phyloP scores from a whole-genome alignment of 2,797 vertebrate genomes.

The Paramormyrops hopkinsi region DNA sequence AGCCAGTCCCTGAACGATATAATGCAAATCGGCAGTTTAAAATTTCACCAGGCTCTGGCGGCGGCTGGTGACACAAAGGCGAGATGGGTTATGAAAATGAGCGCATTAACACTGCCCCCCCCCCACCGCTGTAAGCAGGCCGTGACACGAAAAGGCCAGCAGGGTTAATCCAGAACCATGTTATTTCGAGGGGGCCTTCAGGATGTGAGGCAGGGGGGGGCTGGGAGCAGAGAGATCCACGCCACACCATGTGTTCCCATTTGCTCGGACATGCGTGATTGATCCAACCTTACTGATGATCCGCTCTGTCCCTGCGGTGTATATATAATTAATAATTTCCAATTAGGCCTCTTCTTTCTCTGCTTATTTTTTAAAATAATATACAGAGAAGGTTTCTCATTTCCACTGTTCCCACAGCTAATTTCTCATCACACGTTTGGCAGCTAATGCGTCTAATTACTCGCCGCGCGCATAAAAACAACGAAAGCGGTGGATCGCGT shows the following conservation, averaged over 20 bases:
- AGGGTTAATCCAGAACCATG: constrained; percentile 1
- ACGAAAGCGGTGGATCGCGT: constrained; percentile 52
- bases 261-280: neutral
- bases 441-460: constrained; percentile 58
- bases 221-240: neutral
- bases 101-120: neutral
- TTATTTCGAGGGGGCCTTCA: neutral
- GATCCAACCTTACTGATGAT: neutral
- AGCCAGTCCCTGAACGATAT: neutral
- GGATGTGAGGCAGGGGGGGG: neutral
- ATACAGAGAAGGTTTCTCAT: constrained; percentile 30
- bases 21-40: constrained; percentile 2
- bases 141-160: neutral
- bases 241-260: neutral
- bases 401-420: constrained; percentile 47
- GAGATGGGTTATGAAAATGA: constrained; percentile 11
- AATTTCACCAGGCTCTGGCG: neutral
- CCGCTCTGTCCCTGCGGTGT: neutral
- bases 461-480: constrained; percentile 57
- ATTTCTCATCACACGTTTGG: constrained; percentile 48
- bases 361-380: constrained; percentile 28
- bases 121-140: neutral
- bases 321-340: constrained; percentile 15
- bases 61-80: neutral
- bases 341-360: neutral